These are phyloP conservation scores for Chrysocyon brachyurus DNA, from an alignment of 2,797 vertebrate species.

Conservation along the genomic window DNA sequence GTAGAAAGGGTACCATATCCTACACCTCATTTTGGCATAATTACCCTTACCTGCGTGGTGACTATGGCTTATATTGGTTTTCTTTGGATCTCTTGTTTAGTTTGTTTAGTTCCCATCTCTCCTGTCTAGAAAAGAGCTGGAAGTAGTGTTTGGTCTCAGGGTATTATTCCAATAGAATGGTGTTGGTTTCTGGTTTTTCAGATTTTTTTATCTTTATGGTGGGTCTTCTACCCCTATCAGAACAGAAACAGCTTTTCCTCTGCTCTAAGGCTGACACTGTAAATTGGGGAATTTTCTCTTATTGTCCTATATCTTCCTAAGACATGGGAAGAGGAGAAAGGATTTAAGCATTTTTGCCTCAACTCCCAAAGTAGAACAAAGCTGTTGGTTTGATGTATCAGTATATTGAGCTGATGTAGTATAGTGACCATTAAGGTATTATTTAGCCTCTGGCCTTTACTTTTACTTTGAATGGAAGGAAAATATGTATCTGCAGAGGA, in stretches of 20 bases:
- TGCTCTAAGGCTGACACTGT: background rate
- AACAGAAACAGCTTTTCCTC: background rate
- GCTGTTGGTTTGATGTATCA: background rate
- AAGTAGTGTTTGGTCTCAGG: background rate
- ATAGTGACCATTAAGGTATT: background rate
- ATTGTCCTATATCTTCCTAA: background rate
- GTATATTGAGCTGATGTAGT: background rate
- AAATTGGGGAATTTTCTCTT: background rate
- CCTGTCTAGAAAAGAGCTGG: background rate
- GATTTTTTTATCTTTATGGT: background rate
- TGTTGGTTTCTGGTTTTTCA: conserved; percentile 13
- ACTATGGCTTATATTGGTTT: background rate
- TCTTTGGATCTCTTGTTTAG: background rate
- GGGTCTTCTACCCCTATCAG: accelerated
- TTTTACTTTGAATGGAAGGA: conserved; percentile 11
- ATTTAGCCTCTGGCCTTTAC: background rate
- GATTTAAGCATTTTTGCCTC: background rate
- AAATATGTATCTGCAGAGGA: background rate
- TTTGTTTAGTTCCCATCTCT: background rate
- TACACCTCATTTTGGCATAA: background rate
- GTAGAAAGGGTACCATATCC: background rate
- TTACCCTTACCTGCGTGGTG: background rate
- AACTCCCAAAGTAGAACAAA: background rate
- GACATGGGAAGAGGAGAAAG: background rate
- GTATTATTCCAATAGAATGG: background rate